Base-by-base conservation (phyloP, 2,113 vertebrate species). In the Hymenochirus boettgeri region DNA sequence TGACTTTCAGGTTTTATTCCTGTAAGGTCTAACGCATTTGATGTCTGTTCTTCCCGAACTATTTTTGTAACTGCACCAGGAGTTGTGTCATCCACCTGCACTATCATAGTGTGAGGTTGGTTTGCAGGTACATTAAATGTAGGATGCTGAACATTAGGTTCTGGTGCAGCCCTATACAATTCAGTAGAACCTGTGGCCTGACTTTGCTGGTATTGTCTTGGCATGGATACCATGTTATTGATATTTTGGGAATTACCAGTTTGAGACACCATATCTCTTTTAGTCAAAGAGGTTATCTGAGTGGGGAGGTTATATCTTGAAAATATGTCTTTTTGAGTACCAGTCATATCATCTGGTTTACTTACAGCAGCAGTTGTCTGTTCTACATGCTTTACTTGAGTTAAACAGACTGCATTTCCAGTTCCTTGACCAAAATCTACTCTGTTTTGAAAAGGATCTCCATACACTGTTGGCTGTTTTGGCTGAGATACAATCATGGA, bases 381-480 rank as follows among this genome's bases (percentile, higher is more conserved):
- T 50, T 18, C 77, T 79, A 69, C 84, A 6, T 81, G 48, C 69
- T 92, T 97, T 70, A 75, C 87, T 73, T 96, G 95, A 0, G 93
- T 86, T 77, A 99, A 81, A 79, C 95, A 98, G 54, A 99, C 88
- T 0, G 95, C 91, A 71, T 89, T 89, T 59, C 92, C 94, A 0
- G 88, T 76, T 46, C 92, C 90, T 75, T 98, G 96, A 6, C 96
- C 96, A 0, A 96, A 90, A 80, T 99, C 96, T 7, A 97, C 77
- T 64, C 93, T 89, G 74, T 90, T 96, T 77, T 96, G 94, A 76
- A 94, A 87, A 47, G 96, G 95, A 79, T 99, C 96, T 73, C 95
- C 95, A 18, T 99, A 99, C 25, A 99, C 83, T 3, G 91, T 70
- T 0, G 88, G 91, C 31, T 92, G 90, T 74, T 96, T 99, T 47